These are phyloP conservation scores for Cataglyphis hispanica DNA, from an alignment of 1,140 invertebrate species.

Conservation along the genomic window DNA sequence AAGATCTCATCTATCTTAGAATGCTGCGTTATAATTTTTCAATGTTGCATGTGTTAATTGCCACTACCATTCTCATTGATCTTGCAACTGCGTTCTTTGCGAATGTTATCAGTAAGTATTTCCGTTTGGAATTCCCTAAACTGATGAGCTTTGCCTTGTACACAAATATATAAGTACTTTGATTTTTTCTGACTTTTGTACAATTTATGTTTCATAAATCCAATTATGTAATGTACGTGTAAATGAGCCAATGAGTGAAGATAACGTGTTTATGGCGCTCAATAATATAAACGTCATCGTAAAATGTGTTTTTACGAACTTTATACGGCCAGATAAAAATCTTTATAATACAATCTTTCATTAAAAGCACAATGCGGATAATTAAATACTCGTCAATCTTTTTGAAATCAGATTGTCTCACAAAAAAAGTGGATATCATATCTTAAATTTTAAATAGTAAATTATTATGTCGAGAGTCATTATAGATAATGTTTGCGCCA, in stretches of 20 bases:
- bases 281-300: constrained; percentile 1
- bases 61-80: constrained; percentile 25
- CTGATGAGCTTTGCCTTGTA: neutral
- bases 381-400: neutral
- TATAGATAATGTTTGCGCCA: neutral
- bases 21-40: constrained; percentile 1
- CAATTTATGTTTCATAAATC: constrained; percentile 5
- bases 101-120: constrained; percentile 32
- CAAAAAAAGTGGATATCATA: neutral
- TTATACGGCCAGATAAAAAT: neutral
- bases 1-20: constrained; percentile 46
- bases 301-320: constrained; percentile 1
- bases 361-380: constrained; percentile 5
- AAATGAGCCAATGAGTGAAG: constrained; percentile 8
- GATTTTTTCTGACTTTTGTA: neutral
- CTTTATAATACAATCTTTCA: neutral
- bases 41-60: constrained; percentile 21
- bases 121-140: neutral
- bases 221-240: constrained; percentile 17
- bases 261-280: constrained; percentile 31
- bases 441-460: neutral
- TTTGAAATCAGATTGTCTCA: constrained; percentile 1
- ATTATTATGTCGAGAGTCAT: neutral
- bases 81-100: constrained; percentile 3
- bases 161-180: neutral